These are phyloP conservation scores for Arbacia lixula DNA, from an alignment of 53 echinoderm and acorn worm species.

Conservation along the genomic window DNA sequence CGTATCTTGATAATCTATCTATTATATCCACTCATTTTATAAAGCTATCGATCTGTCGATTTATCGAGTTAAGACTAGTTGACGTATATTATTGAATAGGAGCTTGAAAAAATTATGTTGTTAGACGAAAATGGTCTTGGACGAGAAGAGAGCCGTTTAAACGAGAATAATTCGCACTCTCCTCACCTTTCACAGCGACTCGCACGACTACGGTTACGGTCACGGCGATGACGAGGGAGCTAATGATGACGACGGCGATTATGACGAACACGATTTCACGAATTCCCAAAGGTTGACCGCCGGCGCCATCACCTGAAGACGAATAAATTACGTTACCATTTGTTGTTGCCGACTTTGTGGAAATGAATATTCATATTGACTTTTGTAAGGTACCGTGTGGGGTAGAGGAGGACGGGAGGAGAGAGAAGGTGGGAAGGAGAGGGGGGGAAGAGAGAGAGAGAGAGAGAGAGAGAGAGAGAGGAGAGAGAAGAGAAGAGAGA, in stretches of 20 bases:
- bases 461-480: background rate
- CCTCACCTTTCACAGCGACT: slow-evolving; percentile 10
- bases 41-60: too few species aligned
- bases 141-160: background rate
- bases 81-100: background rate
- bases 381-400: background rate
- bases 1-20: too few species aligned
- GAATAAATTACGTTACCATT: too few species aligned
- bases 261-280: slow-evolving; percentile 29
- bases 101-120: background rate
- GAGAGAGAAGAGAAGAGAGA: background rate
- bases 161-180: background rate
- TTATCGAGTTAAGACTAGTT: background rate
- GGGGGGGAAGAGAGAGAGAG: background rate
- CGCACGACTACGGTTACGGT: slow-evolving; percentile 7
- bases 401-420: background rate
- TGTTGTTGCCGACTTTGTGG: too few species aligned
- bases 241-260: slow-evolving; percentile 39
- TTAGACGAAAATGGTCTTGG: background rate
- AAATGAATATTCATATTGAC: too few species aligned
- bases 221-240: slow-evolving; percentile 26
- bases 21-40: too few species aligned
- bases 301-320: too few species aligned
- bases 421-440: background rate
- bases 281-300: too few species aligned